A percentile compares a stretch with the other conserved stretches of the same genome.
phyloP scores from a whole-genome alignment of 2,113 vertebrate genomes.

The Menidia beryllina region DNA sequence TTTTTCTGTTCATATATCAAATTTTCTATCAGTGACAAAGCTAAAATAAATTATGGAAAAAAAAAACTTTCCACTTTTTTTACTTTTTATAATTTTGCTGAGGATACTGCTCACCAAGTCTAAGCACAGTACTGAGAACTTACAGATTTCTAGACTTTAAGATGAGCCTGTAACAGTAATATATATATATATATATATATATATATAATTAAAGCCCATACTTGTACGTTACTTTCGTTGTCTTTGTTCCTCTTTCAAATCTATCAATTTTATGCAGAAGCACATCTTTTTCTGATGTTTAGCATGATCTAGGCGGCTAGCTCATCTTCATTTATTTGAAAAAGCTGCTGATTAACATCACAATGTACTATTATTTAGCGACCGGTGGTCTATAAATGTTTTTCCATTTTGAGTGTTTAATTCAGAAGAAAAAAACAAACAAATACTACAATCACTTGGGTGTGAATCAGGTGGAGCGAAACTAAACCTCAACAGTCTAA shows the following conservation, averaged over 20 bases:
- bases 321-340: not conserved
- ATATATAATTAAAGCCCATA: no score
- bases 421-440: no score
- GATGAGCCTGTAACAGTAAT: no score
- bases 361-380: not conserved
- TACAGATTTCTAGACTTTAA: not conserved
- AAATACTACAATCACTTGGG: no score
- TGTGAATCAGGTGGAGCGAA: not conserved
- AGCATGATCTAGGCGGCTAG: no score
- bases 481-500: not conserved
- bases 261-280: no score
- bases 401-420: no score
- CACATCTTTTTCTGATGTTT: not conserved
- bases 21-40: not conserved
- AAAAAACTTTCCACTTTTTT: not conserved
- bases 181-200: no score
- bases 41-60: no score
- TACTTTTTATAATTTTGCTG: not conserved
- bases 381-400: no score
- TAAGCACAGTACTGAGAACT: not conserved
- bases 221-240: no score
- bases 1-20: not conserved
- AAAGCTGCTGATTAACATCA: not conserved
- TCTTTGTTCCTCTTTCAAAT: no score
- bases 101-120: not conserved